A percentile compares a stretch with the other conserved stretches of the same genome.
Evolutionary conservation across 2,797 vertebrate species (phyloP).

Genomic region (Hydrolagus colliei): DNA sequence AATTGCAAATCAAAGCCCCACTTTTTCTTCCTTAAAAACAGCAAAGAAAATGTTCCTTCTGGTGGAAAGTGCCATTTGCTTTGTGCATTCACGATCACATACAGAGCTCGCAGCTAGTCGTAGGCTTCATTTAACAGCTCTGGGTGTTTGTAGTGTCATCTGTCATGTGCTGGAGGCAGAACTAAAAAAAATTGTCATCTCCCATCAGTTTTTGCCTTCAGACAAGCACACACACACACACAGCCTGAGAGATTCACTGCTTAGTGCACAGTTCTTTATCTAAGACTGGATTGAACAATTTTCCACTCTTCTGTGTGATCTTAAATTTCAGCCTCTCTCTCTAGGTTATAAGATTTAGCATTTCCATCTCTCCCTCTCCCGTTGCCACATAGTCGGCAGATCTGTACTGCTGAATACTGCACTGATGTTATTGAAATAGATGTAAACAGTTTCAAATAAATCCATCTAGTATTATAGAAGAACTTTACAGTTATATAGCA

Average conservation of each 20-base stretch:
- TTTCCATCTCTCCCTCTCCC: not conserved
- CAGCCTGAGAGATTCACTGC: not conserved
- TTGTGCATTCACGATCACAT: not conserved
- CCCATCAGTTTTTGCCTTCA: not conserved
- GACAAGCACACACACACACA: not conserved
- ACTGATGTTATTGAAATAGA: too few relatives aligned
- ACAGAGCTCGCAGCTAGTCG: slow-evolving; percentile 8
- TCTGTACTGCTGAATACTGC: not conserved
- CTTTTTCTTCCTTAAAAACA: not conserved
- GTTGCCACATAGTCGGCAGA: not conserved
- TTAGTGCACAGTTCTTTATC: too few relatives aligned
- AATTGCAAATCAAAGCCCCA: not conserved
- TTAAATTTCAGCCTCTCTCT: not conserved
- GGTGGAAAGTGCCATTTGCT: not conserved
- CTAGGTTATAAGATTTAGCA: not conserved
- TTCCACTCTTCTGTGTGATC: not conserved
- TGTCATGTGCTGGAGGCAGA: slow-evolving; percentile 26
- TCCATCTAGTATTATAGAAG: too few relatives aligned
- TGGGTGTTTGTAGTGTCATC: slow-evolving; percentile 12
- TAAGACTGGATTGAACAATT: too few relatives aligned
- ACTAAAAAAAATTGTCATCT: slow-evolving; percentile 30
- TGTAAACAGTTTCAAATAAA: slow-evolving; percentile 4
- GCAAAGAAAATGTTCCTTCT: not conserved
- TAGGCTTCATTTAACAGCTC: not conserved
- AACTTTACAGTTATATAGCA: too few relatives aligned